phyloP scores from a whole-genome alignment of 1,140 invertebrate species.

The Drusus annulatus region DNA sequence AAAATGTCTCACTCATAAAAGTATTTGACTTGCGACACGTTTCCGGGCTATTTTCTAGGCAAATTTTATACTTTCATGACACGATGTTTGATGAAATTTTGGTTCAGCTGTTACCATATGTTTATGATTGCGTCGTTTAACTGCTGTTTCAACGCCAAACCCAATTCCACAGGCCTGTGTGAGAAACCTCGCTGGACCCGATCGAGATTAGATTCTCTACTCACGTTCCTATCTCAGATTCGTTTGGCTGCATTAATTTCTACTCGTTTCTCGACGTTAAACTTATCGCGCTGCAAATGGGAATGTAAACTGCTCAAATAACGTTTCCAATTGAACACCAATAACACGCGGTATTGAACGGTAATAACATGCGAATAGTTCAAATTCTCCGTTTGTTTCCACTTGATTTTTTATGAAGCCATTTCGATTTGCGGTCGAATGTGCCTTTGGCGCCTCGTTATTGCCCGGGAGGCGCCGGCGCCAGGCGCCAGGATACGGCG shows the following conservation, averaged over 20 bases:
- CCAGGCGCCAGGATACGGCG: not conserved
- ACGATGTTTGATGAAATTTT: too few relatives aligned
- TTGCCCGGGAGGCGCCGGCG: not conserved
- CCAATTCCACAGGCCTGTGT: too few relatives aligned
- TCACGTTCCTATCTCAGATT: not conserved
- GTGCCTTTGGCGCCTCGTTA: not conserved
- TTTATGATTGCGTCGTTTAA: too few relatives aligned
- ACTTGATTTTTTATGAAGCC: slow-evolving; percentile 28
- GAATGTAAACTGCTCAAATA: slow-evolving; percentile 15
- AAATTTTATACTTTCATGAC: too few relatives aligned
- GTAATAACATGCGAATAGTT: slow-evolving; percentile 23
- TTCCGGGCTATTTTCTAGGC: too few relatives aligned
- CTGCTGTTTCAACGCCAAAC: too few relatives aligned
- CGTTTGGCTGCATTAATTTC: not conserved
- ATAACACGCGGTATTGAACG: slow-evolving; percentile 25
- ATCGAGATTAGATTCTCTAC: not conserved
- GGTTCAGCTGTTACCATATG: too few relatives aligned
- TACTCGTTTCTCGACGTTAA: not conserved
- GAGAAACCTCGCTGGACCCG: too few relatives aligned
- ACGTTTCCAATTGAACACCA: slow-evolving; percentile 18
- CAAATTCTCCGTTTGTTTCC: slow-evolving; percentile 31
- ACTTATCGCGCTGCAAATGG: not conserved
- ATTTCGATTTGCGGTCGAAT: not conserved
- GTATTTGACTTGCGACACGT: too few relatives aligned
- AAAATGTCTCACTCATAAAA: too few relatives aligned